Conservation (phyloP, 2,797 vertebrate genomes). For the Spondyliosoma cantharus region DNA sequence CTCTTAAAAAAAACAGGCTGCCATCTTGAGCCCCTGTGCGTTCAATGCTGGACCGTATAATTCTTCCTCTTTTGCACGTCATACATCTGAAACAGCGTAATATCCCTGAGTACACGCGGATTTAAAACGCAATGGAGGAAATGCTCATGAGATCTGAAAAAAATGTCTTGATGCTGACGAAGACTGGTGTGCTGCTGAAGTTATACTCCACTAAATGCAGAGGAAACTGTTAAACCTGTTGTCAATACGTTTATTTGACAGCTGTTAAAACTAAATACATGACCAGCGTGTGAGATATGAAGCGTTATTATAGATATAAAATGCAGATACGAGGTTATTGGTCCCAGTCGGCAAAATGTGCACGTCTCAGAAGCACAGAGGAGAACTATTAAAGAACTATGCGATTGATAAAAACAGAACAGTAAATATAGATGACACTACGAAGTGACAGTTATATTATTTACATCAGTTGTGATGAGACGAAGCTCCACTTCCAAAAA, state of each 20-base stretch:
- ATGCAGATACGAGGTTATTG: neutral
- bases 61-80: neutral
- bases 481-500: neutral
- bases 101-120: neutral
- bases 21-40: neutral
- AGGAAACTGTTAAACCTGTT: neutral
- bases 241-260: neutral
- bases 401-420: no score
- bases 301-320: neutral
- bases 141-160: neutral
- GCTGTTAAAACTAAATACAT: neutral
- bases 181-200: neutral
- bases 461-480: neutral
- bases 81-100: neutral
- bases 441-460: no score
- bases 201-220: no score
- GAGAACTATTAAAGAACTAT: neutral
- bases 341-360: neutral
- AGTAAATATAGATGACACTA: no score
- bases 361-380: neutral
- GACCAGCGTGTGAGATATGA: neutral
- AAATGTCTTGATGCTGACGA: neutral
- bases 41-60: neutral
- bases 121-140: neutral
- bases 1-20: slow-evolving; percentile 36